Percentiles rank a stretch among this genome's conserved stretches.
Conservation (phyloP, 2,113 vertebrate species). For the Platysternon megacephalum region DNA sequence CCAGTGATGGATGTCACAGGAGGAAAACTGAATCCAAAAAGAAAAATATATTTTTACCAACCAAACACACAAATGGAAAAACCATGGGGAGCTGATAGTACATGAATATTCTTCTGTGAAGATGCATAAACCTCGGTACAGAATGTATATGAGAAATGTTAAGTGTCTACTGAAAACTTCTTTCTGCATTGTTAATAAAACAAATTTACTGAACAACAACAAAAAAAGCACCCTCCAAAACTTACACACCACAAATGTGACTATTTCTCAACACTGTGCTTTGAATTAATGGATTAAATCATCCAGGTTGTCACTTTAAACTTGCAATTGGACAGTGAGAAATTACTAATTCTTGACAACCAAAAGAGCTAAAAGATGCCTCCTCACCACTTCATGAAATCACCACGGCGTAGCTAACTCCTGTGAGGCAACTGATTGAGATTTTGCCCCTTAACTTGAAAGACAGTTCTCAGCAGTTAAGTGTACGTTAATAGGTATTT, state of each 20-base stretch:
- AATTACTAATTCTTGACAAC: conserved; percentile 11
- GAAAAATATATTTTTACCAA: conserved; percentile 28
- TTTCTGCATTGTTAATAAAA: neutral
- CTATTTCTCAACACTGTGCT: neutral
- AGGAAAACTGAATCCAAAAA: neutral
- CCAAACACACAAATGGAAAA: conserved; percentile 61
- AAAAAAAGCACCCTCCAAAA: neutral
- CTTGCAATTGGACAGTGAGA: neutral
- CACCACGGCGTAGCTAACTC: conserved; percentile 22
- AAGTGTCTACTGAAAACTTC: neutral
- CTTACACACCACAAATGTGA: neutral
- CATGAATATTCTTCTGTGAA: neutral
- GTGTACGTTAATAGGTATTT: conserved; percentile 48
- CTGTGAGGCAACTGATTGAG: conserved; percentile 28
- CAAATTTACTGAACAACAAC: neutral
- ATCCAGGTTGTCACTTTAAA: neutral
- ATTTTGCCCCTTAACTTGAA: conserved; percentile 32
- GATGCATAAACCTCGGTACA: neutral
- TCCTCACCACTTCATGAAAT: conserved; percentile 39
- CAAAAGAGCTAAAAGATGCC: conserved; percentile 17
- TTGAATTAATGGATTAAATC: neutral
- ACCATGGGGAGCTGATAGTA: conserved; percentile 48
- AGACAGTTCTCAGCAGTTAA: conserved; percentile 38
- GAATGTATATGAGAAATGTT: neutral
- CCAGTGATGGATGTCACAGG: neutral